phyloP scores from a whole-genome alignment of 2,888 invertebrate species.

The Torymus tubicola region DNA sequence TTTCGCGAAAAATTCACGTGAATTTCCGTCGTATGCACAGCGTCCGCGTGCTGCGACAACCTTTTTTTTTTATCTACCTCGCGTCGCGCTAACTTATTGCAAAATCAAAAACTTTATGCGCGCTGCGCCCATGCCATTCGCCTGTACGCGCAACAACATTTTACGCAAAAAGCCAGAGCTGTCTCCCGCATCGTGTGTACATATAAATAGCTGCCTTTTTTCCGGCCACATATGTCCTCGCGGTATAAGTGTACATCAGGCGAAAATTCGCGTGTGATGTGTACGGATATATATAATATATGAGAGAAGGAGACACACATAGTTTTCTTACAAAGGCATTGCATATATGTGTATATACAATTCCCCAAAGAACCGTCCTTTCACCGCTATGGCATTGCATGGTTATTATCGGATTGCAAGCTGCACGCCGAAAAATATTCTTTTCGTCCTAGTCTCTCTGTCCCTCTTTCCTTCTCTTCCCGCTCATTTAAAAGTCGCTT shows the following conservation, averaged over 20 bases:
- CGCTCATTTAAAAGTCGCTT: conserved; percentile 52
- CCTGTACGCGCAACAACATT: not conserved
- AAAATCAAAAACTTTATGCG: no score
- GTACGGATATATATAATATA: no score
- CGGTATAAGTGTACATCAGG: not conserved
- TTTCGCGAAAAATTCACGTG: conserved; percentile 9
- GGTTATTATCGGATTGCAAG: conserved; percentile 40
- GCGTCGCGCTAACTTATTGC: no score
- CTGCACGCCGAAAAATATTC: conserved; percentile 1
- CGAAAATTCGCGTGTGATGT: conserved; percentile 16
- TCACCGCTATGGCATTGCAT: not conserved
- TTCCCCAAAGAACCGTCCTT: conserved; percentile 27
- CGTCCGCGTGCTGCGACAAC: not conserved
- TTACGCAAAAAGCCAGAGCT: not conserved
- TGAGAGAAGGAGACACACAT: not conserved
- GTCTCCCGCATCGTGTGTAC: not conserved
- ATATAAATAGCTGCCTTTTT: not conserved
- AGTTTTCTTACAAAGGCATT: not conserved
- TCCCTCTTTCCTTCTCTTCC: conserved; percentile 1
- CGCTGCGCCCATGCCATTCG: not conserved
- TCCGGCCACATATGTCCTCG: no score
- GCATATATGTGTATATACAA: no score
- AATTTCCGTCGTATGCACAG: not conserved
- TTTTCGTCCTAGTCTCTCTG: conserved; percentile 6
- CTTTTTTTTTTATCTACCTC: no score